phyloP scores from a whole-genome alignment of 37 sponge, comb jelly and placozoan genomes.

The Diacarnus erythraeanus region DNA sequence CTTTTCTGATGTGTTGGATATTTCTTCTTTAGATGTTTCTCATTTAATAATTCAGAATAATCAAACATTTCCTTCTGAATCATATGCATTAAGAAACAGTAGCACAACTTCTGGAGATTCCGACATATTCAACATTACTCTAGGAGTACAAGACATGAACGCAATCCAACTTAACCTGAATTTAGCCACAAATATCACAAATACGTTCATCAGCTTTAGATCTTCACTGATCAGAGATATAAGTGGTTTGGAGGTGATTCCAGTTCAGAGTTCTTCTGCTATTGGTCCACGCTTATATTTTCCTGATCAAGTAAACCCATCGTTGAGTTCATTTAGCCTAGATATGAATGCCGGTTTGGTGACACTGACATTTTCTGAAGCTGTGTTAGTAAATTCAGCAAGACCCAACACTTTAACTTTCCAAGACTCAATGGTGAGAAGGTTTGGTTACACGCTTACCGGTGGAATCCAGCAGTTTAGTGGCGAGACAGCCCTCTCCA shows the following conservation, averaged over 20 bases:
- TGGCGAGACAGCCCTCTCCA: slow-evolving; percentile 38
- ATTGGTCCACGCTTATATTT: background rate
- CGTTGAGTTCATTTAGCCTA: slow-evolving; percentile 37
- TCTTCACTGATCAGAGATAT: slow-evolving; percentile 13
- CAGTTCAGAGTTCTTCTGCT: background rate
- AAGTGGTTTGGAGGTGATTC: background rate
- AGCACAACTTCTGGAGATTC: background rate
- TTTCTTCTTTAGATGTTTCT: background rate
- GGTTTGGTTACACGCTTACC: slow-evolving; percentile 24
- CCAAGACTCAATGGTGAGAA: slow-evolving; percentile 4
- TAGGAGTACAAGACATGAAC: slow-evolving; percentile 18
- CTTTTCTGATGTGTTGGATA: slow-evolving; percentile 23
- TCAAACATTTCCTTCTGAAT: background rate
- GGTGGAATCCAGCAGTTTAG: slow-evolving; percentile 31
- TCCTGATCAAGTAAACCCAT: slow-evolving; percentile 32
- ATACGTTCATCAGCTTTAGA: slow-evolving; percentile 21
- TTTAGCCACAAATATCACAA: slow-evolving; percentile 19
- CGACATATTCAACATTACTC: background rate
- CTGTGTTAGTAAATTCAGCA: slow-evolving; percentile 35
- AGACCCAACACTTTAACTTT: slow-evolving; percentile 37
- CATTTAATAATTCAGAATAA: slow-evolving; percentile 10
- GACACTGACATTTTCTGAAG: slow-evolving; percentile 48
- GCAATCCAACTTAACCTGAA: slow-evolving; percentile 6
- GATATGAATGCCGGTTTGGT: slow-evolving; percentile 71
- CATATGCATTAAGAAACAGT: background rate